A percentile compares a stretch with the other conserved stretches of the same genome.
These are phyloP conservation scores for Octodon degus DNA, from an alignment of 2,113 vertebrate genomes.

Conservation along the genomic window DNA sequence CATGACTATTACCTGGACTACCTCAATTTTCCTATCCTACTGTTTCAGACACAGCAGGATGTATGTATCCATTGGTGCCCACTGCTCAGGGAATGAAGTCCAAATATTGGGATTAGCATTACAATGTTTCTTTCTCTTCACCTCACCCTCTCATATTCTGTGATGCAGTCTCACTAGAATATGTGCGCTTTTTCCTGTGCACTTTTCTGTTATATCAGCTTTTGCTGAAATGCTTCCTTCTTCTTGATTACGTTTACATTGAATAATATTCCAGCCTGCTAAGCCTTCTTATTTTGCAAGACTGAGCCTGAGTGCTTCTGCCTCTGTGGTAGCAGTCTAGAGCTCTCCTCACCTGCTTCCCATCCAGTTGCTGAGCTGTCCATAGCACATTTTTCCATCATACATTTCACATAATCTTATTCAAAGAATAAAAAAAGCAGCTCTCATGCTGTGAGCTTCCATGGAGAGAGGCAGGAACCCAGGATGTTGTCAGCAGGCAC, in stretches of 20 bases:
- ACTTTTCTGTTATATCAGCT: background rate
- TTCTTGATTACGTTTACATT: background rate
- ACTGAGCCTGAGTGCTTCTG: background rate
- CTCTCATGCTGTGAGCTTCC: background rate
- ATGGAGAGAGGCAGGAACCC: background rate
- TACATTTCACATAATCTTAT: background rate
- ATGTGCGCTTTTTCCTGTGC: background rate
- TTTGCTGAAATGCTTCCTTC: background rate
- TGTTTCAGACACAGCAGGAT: background rate
- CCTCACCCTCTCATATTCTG: background rate
- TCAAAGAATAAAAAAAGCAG: background rate
- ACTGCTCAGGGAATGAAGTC: background rate
- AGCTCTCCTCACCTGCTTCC: background rate
- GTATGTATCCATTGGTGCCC: background rate
- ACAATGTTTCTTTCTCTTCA: background rate
- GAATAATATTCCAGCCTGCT: background rate
- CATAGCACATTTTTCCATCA: background rate
- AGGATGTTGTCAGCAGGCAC: background rate
- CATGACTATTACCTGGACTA: background rate
- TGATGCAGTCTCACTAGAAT: background rate
- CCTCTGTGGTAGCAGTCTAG: background rate
- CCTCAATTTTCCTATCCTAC: background rate
- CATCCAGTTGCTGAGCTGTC: background rate
- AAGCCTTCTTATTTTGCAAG: background rate
- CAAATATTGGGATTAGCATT: background rate